Conservation (phyloP, 2,888 invertebrate species). For the Cecidostiba fungosa region DNA sequence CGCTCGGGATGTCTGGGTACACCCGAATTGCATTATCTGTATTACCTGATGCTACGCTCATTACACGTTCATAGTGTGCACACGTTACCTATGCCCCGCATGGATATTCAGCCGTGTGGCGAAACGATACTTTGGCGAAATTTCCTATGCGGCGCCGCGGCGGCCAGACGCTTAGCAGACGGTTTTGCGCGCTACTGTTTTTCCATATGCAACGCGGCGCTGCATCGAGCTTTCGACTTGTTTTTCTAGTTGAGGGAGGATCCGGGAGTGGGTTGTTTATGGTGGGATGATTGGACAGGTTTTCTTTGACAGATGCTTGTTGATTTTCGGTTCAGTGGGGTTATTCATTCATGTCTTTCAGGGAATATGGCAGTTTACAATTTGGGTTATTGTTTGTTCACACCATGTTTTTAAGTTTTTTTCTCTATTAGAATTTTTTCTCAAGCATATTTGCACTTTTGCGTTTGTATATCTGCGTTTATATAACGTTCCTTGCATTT, state of each 20-base stretch:
- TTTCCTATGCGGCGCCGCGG: not conserved
- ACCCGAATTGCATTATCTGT: no score
- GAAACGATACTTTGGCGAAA: not conserved
- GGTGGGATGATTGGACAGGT: not conserved
- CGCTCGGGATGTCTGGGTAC: not conserved
- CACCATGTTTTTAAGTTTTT: not conserved
- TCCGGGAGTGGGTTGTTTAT: not conserved
- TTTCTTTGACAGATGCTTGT: not conserved
- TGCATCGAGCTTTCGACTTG: not conserved
- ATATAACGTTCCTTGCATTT: constrained; percentile 7
- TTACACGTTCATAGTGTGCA: no score
- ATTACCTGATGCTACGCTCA: no score
- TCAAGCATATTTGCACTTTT: not conserved
- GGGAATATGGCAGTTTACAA: not conserved
- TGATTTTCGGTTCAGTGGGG: not conserved
- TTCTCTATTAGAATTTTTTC: not conserved
- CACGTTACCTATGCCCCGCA: no score
- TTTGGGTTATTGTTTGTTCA: not conserved
- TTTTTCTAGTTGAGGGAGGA: not conserved
- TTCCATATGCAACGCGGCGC: not conserved
- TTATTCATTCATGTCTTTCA: not conserved
- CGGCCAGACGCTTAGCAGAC: constrained; percentile 46
- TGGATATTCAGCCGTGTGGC: no score
- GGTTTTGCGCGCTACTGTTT: constrained; percentile 17
- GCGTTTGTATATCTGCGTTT: not conserved